These are phyloP conservation scores for Neodiprion lecontei DNA, from an alignment of 1,140 invertebrate genomes.

Conservation along the genomic window DNA sequence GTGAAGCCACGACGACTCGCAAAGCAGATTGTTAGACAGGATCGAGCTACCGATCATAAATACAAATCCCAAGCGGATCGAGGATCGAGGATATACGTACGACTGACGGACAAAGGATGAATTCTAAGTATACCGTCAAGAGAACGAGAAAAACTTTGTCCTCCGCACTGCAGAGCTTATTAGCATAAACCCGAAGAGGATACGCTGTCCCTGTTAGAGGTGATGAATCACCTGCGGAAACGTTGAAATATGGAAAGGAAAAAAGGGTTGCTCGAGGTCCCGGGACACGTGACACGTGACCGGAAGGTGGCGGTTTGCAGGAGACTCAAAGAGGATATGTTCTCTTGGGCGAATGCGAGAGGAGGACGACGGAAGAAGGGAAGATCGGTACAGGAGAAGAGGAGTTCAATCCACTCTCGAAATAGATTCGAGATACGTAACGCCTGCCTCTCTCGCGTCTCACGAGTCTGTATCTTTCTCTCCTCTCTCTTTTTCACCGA, in stretches of 20 bases:
- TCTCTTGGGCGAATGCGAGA: neutral
- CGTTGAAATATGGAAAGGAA: neutral
- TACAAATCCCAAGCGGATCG: neutral
- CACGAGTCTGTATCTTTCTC: too few relatives aligned
- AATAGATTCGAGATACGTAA: neutral
- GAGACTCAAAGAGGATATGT: neutral
- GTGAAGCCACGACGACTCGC: too few relatives aligned
- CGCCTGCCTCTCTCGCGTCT: neutral
- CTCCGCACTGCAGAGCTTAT: too few relatives aligned
- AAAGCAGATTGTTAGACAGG: too few relatives aligned
- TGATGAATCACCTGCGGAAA: neutral
- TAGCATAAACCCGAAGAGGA: neutral
- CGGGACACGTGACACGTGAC: neutral
- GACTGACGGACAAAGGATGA: neutral
- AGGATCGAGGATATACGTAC: slow-evolving; percentile 2
- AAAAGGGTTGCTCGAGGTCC: neutral
- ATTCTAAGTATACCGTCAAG: neutral
- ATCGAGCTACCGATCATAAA: neutral
- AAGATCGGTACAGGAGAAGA: too few relatives aligned
- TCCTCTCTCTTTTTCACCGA: too few relatives aligned
- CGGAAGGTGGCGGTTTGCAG: neutral
- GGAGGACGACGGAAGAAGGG: too few relatives aligned
- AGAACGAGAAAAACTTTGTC: too few relatives aligned
- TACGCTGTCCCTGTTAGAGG: neutral
- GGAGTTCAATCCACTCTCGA: neutral